Base-by-base conservation (phyloP, 1,140 invertebrate species). In the Drusus annulatus region DNA sequence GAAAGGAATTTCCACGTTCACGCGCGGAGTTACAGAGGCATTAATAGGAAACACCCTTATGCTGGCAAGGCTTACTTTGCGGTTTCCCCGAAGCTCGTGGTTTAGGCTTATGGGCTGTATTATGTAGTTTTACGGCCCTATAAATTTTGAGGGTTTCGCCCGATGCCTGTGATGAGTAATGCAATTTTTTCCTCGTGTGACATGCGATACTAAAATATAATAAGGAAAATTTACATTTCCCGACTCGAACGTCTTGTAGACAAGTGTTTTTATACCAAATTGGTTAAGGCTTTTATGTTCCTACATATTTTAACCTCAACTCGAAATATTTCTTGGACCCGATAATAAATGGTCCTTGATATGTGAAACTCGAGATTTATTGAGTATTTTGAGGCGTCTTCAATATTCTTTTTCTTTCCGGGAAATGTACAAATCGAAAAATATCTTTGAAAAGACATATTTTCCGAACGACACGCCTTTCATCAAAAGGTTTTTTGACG, bases 141-240 rank as follows among this genome's bases (percentile, higher is more conserved):
- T 52, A 71, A 71, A 71, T 71, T 71, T 71, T 51, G 68, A 52
- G 68, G 62, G 68, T 71, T 52, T 71, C 68, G 50, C 68, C 45
- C 68, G 68, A 71, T 71, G 68, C 45, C 68, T 71, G 25, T 71
- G 36, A 52, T 52, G 36, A 52, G 68, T 52, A 52, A 71, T 71
- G 68, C 71, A 75, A 75, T 75, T 75, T 75, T 74, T 75, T 75
- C 54, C 51, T 56, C 52, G 54, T 28, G 71, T 75, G 52, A 75
- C 71, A 75, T 17, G 28, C 71, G 25, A 75, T 58, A 56, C 23
- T 75, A 75, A 75, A 75, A 75, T 75, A 75, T 75, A 75, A 75
- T 75, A 75, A 75, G 71, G 71, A 75, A 75, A 73, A 75, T 75
- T 75, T 75, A 75, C 71, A 75, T 75, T 75, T 36, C n/a, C n/a